Evolutionary conservation across 2,888 invertebrate species (phyloP).

Genomic region (Drosophila suboccidentalis): DNA sequence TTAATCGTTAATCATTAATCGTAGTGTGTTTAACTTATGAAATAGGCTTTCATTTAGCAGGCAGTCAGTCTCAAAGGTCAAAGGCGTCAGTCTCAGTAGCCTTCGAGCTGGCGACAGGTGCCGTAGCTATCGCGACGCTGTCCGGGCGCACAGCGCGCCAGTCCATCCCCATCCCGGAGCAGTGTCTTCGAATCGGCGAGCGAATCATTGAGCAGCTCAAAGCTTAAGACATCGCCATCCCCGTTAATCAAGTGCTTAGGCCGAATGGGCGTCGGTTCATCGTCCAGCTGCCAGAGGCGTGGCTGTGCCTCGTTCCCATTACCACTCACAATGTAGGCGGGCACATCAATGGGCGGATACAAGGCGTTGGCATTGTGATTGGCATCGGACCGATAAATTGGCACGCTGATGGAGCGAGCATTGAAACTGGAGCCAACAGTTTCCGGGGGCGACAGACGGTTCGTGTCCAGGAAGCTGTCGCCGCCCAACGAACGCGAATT

Average conservation of each 20-base stretch:
- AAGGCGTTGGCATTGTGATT: conserved; percentile 56
- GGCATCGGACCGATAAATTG: conserved; percentile 74
- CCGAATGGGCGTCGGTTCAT: conserved; percentile 67
- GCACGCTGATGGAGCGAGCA: conserved; percentile 63
- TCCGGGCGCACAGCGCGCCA: conserved; percentile 91
- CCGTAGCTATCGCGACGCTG: conserved; percentile 90
- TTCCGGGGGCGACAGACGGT: conserved; percentile 54
- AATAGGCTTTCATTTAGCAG: conserved; percentile 47
- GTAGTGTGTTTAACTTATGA: conserved; percentile 42
- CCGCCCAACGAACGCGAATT: conserved; percentile 76
- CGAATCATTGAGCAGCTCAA: conserved; percentile 71
- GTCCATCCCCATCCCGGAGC: conserved; percentile 87
- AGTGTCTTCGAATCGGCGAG: conserved; percentile 86
- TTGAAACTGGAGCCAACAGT: conserved; percentile 6
- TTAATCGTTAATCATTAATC: conserved; percentile 9
- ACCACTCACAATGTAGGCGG: conserved; percentile 56
- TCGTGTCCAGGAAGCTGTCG: conserved; percentile 74
- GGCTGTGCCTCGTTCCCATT: conserved; percentile 43
- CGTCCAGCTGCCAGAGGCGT: conserved; percentile 71
- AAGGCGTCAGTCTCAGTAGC: conserved; percentile 74
- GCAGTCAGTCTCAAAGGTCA: conserved; percentile 64
- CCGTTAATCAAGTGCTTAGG: conserved; percentile 60
- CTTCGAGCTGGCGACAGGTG: conserved; percentile 86
- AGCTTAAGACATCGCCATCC: conserved; percentile 79
- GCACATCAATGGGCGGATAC: conserved; percentile 82